phyloP scores from a whole-genome alignment of 2,888 invertebrate species.

The Scaptomyza tumidula region DNA sequence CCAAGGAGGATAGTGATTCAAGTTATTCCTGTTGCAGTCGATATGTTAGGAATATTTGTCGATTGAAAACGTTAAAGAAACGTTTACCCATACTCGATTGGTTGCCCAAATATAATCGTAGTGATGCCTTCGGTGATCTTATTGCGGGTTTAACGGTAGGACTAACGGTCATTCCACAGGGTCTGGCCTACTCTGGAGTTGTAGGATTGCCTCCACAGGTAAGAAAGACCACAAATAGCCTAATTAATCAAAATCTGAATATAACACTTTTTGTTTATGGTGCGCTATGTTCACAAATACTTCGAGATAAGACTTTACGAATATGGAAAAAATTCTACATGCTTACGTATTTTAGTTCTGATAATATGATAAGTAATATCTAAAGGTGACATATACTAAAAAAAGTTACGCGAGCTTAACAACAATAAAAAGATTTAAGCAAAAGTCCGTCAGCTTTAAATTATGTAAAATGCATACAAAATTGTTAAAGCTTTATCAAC shows the following conservation, averaged over 20 bases:
- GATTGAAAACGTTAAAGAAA: conserved; percentile 89
- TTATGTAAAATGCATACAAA: too few relatives aligned
- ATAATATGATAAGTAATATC: background rate
- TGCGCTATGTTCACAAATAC: background rate
- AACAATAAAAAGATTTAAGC: background rate
- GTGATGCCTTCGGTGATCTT: conserved; percentile 92
- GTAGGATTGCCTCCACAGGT: conserved; percentile 91
- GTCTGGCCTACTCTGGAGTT: conserved; percentile 92
- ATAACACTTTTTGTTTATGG: background rate
- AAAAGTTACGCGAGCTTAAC: background rate
- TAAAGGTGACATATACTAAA: background rate
- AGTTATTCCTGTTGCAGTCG: conserved; percentile 44
- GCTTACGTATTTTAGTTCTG: conserved; percentile 2
- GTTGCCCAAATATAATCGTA: conserved; percentile 90
- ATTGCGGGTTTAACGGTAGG: conserved; percentile 97
- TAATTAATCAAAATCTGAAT: background rate
- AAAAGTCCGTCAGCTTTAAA: background rate
- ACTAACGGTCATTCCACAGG: conserved; percentile 89
- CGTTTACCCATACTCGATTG: conserved; percentile 91
- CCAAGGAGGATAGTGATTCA: conserved; percentile 31
- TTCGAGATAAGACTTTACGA: too few relatives aligned
- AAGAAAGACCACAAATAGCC: conserved; percentile 32
- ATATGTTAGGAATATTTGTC: conserved; percentile 85
- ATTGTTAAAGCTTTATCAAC: too few relatives aligned
- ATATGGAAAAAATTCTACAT: background rate